Percentiles rank a stretch among this genome's conserved stretches.
Evolutionary conservation across 2,888 invertebrate genomes (phyloP).

Genomic region (Drosophila buzzatii): DNA sequence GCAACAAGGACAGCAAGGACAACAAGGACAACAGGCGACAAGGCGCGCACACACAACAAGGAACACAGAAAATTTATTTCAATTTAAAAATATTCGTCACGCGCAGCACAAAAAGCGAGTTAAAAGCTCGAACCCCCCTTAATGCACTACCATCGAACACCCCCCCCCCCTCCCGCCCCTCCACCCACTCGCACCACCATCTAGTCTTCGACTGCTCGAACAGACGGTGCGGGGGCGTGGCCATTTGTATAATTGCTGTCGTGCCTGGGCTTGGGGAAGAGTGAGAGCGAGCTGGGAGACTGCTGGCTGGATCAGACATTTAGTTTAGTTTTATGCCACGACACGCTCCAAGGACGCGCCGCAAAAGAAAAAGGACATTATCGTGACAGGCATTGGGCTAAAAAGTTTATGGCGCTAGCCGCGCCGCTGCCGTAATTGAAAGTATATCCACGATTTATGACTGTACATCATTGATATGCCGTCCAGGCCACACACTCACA

Average conservation of each 20-base stretch:
- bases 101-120: constrained; percentile 70
- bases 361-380: constrained; percentile 56
- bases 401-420: constrained; percentile 34
- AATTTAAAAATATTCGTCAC: constrained; percentile 80
- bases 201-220: background rate
- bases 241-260: constrained; percentile 75
- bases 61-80: constrained; percentile 70
- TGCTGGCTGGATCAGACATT: constrained; percentile 13
- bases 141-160: background rate
- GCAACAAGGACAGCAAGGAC: constrained; percentile 53
- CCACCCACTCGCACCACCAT: background rate
- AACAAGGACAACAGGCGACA: constrained; percentile 53
- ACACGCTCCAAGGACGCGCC: constrained; percentile 70
- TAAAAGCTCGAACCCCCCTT: constrained; percentile 36
- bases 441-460: constrained; percentile 53
- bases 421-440: constrained; percentile 40
- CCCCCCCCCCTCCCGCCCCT: background rate
- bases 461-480: constrained; percentile 39
- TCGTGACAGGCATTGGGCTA: constrained; percentile 57
- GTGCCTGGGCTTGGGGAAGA: constrained; percentile 38
- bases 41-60: constrained; percentile 41
- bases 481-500: constrained; percentile 2
- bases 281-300: constrained; percentile 5
- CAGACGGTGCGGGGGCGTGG: constrained; percentile 35
- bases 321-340: constrained; percentile 60